Percentiles rank a stretch among this genome's conserved stretches.
These are phyloP conservation scores for Sphinx pinastri DNA, from an alignment of 2,888 invertebrate species.

Conservation along the genomic window DNA sequence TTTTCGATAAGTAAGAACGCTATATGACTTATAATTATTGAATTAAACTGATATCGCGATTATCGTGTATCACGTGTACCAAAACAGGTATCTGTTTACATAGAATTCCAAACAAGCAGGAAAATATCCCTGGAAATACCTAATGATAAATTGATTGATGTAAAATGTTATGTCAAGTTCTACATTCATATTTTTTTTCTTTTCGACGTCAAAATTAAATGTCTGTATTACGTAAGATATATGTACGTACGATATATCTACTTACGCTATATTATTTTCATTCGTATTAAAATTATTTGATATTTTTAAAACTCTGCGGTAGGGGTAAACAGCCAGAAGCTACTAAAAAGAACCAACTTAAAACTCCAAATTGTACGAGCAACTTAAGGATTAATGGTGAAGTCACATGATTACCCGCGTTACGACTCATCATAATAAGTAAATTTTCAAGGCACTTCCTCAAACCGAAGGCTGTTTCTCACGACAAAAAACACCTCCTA, in stretches of 20 bases:
- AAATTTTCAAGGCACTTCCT: slow-evolving; percentile 19
- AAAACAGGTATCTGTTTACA: not conserved
- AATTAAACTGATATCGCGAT: slow-evolving; percentile 1
- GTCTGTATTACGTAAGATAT: too few relatives aligned
- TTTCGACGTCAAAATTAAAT: too few relatives aligned
- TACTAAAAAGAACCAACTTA: too few relatives aligned
- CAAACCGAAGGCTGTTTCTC: not conserved
- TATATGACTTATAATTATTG: not conserved
- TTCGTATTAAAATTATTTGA: too few relatives aligned
- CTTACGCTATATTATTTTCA: too few relatives aligned
- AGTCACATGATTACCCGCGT: not conserved
- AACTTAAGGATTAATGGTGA: not conserved
- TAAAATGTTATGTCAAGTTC: too few relatives aligned
- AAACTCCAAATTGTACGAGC: too few relatives aligned
- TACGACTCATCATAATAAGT: not conserved
- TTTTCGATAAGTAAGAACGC: not conserved
- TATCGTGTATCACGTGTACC: not conserved
- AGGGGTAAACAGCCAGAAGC: too few relatives aligned
- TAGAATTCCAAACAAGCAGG: not conserved
- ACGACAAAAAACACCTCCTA: slow-evolving; percentile 12
- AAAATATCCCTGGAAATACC: not conserved
- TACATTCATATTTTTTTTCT: too few relatives aligned
- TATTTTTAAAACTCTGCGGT: too few relatives aligned
- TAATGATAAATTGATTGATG: not conserved
- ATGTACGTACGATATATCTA: too few relatives aligned